These are phyloP conservation scores for Ornithorhynchus anatinus DNA, from an alignment of 2,113 vertebrate genomes.

Conservation along the genomic window DNA sequence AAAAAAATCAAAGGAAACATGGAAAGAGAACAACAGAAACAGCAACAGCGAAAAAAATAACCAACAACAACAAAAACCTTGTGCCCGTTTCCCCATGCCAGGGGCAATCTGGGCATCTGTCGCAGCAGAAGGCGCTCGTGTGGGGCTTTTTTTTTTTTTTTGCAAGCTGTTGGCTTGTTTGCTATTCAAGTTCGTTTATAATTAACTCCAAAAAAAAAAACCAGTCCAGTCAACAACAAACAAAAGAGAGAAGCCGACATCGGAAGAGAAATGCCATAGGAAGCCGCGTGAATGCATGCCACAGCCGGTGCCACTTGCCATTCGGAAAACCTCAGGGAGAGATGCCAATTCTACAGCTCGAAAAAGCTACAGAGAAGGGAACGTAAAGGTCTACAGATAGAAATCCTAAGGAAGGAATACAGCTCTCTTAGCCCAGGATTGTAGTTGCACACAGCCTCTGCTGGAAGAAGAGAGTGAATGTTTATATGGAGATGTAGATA, in stretches of 20 bases:
- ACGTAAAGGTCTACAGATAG: constrained; percentile 45
- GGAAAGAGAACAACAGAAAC: constrained; percentile 66
- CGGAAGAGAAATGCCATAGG: constrained; percentile 65
- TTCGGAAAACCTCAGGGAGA: constrained; percentile 64
- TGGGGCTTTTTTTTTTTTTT: constrained; percentile 41
- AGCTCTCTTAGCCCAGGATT: constrained; percentile 43
- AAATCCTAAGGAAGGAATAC: constrained; percentile 46
- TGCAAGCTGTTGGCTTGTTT: constrained; percentile 66
- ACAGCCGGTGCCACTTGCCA: constrained; percentile 66
- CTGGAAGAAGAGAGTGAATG: constrained; percentile 67
- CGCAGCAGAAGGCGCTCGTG: constrained; percentile 68
- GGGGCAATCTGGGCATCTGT: constrained; percentile 76
- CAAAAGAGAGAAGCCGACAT: constrained; percentile 72
- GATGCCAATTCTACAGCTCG: constrained; percentile 64
- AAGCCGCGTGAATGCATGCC: constrained; percentile 62
- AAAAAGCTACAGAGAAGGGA: constrained; percentile 47
- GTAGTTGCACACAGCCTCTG: constrained; percentile 64
- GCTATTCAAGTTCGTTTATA: constrained; percentile 72
- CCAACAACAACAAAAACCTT: constrained; percentile 59
- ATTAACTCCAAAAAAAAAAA: constrained; percentile 66
- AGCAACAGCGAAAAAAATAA: constrained; percentile 58
- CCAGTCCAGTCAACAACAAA: constrained; percentile 76
- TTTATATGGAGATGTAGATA: constrained; percentile 46
- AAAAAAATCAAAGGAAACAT: constrained; percentile 59
- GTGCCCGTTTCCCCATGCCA: constrained; percentile 69